phyloP scores from a whole-genome alignment of 2,797 vertebrate species.

The Parotocinclus haroldoi region DNA sequence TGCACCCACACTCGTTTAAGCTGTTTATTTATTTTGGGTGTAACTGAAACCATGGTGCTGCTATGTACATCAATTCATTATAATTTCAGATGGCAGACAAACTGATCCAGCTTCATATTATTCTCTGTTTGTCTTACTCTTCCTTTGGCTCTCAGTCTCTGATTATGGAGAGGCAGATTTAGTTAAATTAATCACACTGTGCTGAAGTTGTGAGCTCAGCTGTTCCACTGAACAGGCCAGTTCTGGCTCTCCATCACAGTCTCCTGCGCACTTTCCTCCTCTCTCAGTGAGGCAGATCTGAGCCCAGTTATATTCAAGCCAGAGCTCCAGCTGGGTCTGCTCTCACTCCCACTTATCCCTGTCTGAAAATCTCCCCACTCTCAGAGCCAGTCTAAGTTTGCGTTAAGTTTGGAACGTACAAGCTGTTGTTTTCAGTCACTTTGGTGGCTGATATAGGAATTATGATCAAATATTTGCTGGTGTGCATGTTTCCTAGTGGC shows the following conservation, averaged over 20 bases:
- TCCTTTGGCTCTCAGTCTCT: slow-evolving; percentile 26
- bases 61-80: slow-evolving; percentile 60
- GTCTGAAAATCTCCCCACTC: slow-evolving; percentile 7
- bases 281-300: slow-evolving; percentile 32
- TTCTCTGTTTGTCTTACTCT: slow-evolving; percentile 18
- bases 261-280: slow-evolving; percentile 47
- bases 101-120: slow-evolving; percentile 45
- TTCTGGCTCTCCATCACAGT: slow-evolving; percentile 55
- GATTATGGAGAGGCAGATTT: slow-evolving; percentile 44
- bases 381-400: not conserved
- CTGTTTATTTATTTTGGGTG: slow-evolving; percentile 76
- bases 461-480: not conserved
- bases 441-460: not conserved
- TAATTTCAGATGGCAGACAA: slow-evolving; percentile 58
- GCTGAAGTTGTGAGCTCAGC: slow-evolving; percentile 63
- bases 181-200: slow-evolving; percentile 63
- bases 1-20: slow-evolving; percentile 45
- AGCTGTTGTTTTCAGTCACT: no score
- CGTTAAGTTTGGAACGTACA: slow-evolving; percentile 5
- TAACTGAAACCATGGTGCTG: slow-evolving; percentile 74
- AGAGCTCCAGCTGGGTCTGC: slow-evolving; percentile 32
- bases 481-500: not conserved
- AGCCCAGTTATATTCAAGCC: slow-evolving; percentile 24
- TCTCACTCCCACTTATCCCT: slow-evolving; percentile 30
- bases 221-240: slow-evolving; percentile 65